Base-by-base conservation (phyloP, 1,140 invertebrate genomes). In the Thereuonema tuberculata region DNA sequence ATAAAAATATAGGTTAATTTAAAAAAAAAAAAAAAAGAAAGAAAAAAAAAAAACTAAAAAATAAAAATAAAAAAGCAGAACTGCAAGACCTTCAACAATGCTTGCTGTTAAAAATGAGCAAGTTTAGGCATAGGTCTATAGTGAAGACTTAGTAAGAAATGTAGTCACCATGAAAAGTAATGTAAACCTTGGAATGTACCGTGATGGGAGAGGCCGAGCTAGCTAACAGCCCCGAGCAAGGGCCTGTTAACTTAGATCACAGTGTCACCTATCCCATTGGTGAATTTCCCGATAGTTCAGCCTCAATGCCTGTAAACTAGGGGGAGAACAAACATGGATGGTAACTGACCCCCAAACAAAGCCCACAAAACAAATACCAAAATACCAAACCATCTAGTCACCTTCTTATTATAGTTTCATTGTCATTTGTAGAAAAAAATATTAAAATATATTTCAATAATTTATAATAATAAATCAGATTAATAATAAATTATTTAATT, bases 171-270 rank as follows among this genome's bases (percentile, higher is more conserved):
- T 26, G 53, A 55, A 55, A 55, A 14, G 15, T 26, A 28, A 12
- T 25, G 12, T 55, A 55, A 55, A 25, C 53, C 26, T 55, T 25
- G 24, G 14, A 3, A 29, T 17, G 53, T 55, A 55, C 53, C 53
- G 27, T 55, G 53, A 55, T 27, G 53, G 53, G 53, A 55, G 53
- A 55, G 53, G 53, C 53, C 53, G 53, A 55, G 53, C 53, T 55
- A 55, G 53, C 53, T 28, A 55, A 55, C 53, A 55, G 53, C 53
- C 53, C 53, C 21, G 53, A 12, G 53, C 48, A 9, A 55, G 53
- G 53, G 53, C 53, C 27, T 29, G 53, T 29, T 55, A 55, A 27
- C 27, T 14, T 28, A 55, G 53, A 55, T 29, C 53, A 55, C 53
- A 14, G 21, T 26, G 53, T 29, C 53, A 55, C 53, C 23, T 55